Evolutionary conservation across 2,888 invertebrate genomes (phyloP).

Genomic region (Agrotis ipsilon): DNA sequence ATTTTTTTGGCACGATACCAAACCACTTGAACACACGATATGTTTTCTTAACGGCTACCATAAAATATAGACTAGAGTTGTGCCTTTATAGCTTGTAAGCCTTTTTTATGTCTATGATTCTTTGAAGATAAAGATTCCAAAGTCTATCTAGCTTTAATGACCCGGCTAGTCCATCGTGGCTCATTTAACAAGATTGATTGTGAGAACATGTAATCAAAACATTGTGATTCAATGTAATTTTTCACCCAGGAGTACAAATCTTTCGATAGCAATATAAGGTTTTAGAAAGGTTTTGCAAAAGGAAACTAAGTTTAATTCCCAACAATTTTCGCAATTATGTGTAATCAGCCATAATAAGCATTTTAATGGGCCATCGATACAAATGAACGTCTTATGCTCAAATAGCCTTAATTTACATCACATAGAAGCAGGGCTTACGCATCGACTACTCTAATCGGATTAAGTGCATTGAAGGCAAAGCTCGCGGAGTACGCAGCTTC

Average conservation of each 20-base stretch:
- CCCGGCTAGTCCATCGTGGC: background rate
- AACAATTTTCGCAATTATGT: conserved; percentile 61
- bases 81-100: conserved; percentile 23
- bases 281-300: conserved; percentile 35
- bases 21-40: conserved; percentile 29
- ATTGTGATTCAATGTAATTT: background rate
- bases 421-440: conserved; percentile 56
- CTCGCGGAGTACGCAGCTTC: conserved; percentile 67
- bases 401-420: conserved; percentile 72
- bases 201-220: conserved; percentile 5
- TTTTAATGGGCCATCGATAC: conserved; percentile 63
- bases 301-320: conserved; percentile 35
- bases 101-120: conserved; percentile 2
- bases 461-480: conserved; percentile 76
- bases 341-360: conserved; percentile 62
- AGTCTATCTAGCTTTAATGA: background rate
- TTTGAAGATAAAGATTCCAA: conserved; percentile 4
- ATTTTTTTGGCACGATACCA: conserved; percentile 46
- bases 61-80: conserved; percentile 28
- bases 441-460: conserved; percentile 82
- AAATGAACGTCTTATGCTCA: conserved; percentile 69
- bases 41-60: conserved; percentile 32
- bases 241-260: background rate
- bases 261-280: background rate
- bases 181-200: background rate